phyloP scores from a whole-genome alignment of 92 coral and sea anemone genomes.

The Umimayanthus kanabou region DNA sequence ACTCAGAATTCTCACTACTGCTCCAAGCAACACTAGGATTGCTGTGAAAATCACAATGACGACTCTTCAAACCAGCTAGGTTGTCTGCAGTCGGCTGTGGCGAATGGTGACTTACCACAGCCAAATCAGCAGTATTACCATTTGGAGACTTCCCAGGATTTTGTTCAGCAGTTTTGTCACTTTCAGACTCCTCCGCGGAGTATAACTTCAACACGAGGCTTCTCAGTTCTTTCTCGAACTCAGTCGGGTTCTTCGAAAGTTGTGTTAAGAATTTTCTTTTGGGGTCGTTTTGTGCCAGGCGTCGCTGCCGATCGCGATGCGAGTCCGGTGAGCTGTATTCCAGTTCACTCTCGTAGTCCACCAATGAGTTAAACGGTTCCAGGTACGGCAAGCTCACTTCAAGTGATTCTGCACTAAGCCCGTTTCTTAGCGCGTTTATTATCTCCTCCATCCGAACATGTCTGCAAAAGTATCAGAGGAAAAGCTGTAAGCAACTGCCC shows the following conservation, averaged over 20 bases:
- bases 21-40: not conserved
- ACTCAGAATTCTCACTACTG: not conserved
- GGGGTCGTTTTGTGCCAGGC: conserved; percentile 40
- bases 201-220: conserved; percentile 68
- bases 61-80: not conserved
- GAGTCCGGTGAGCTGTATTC: conserved; percentile 43
- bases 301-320: conserved; percentile 37
- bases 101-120: not conserved
- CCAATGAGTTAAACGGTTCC: conserved; percentile 56
- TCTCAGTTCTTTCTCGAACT: conserved; percentile 71
- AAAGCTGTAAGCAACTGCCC: too few relatives aligned
- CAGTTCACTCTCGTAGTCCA: conserved; percentile 70
- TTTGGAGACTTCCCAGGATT: not conserved
- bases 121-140: too few relatives aligned
- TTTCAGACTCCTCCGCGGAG: conserved; percentile 58
- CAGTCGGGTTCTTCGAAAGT: conserved; percentile 70
- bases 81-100: not conserved
- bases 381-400: conserved; percentile 60
- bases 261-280: conserved; percentile 60
- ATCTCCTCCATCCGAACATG: conserved; percentile 79
- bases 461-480: conserved; percentile 40
- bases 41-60: not conserved
- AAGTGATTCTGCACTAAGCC: conserved; percentile 46
- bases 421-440: conserved; percentile 48
- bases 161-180: not conserved